phyloP scores from a whole-genome alignment of 2,113 vertebrate genomes.

The Thryonomys swinderianus region DNA sequence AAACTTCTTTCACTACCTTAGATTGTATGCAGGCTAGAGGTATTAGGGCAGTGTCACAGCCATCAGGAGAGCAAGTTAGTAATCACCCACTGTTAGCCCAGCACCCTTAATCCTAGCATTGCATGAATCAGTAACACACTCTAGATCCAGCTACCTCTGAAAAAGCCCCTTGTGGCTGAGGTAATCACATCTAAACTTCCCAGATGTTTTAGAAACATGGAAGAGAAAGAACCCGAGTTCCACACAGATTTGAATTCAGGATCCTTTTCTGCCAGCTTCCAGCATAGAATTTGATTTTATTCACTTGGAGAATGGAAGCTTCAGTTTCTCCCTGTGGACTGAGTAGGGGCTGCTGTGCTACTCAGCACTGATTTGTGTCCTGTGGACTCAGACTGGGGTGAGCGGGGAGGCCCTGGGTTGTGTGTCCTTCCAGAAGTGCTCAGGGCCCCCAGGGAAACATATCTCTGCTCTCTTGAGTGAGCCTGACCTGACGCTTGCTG shows the following conservation, averaged over 20 bases:
- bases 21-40: neutral
- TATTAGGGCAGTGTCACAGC: neutral
- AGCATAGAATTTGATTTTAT: neutral
- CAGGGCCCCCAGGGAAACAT: neutral
- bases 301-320: neutral
- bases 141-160: neutral
- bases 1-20: neutral
- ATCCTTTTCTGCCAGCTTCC: neutral
- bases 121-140: neutral
- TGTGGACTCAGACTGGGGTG: accelerated
- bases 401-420: neutral
- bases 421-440: neutral
- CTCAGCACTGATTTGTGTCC: neutral
- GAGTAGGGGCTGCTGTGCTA: neutral
- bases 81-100: neutral
- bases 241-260: neutral
- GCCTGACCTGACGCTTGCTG: constrained; percentile 46
- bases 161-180: neutral
- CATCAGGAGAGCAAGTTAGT: neutral
- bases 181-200: neutral
- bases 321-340: neutral
- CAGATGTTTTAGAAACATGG: neutral
- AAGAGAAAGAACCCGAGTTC: neutral
- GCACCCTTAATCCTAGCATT: neutral
- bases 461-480: neutral